Evolutionary conservation across 2,113 vertebrate species (phyloP).

Genomic region (Clarias gariepinus): DNA sequence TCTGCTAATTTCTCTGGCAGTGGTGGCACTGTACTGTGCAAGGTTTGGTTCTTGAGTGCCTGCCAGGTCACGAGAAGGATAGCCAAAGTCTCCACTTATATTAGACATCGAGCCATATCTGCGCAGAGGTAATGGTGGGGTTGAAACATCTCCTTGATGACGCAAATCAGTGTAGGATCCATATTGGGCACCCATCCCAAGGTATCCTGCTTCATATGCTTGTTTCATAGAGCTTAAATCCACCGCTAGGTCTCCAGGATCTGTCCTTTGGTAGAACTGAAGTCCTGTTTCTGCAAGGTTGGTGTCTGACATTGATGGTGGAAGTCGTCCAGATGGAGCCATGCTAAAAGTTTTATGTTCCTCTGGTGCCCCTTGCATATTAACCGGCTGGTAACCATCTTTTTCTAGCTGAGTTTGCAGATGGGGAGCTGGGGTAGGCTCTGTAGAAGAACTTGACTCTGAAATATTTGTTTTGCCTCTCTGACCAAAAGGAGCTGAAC

Average conservation of each 20-base stretch:
- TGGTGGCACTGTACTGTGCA: slow-evolving; percentile 95
- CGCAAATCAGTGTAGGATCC: slow-evolving; percentile 94
- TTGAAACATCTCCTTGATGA: slow-evolving; percentile 81
- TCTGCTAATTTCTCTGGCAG: slow-evolving; percentile 92
- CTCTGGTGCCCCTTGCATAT: slow-evolving; percentile 70
- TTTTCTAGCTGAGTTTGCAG: slow-evolving; percentile 67
- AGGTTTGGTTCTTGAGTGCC: slow-evolving; percentile 89
- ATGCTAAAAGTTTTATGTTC: slow-evolving; percentile 80
- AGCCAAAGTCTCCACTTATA: slow-evolving; percentile 88
- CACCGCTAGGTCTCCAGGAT: slow-evolving; percentile 82
- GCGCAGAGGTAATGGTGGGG: slow-evolving; percentile 84
- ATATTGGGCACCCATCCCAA: slow-evolving; percentile 89
- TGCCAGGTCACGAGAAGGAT: slow-evolving; percentile 76
- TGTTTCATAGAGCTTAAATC: slow-evolving; percentile 91
- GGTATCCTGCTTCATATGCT: slow-evolving; percentile 83
- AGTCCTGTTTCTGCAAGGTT: slow-evolving; percentile 85
- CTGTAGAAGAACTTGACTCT: slow-evolving; percentile 71
- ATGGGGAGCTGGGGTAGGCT: slow-evolving; percentile 65
- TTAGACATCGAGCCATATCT: slow-evolving; percentile 95
- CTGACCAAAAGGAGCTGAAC: slow-evolving; percentile 84
- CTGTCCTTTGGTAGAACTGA: slow-evolving; percentile 78
- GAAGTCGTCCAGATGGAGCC: slow-evolving; percentile 78
- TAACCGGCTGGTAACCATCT: slow-evolving; percentile 69
- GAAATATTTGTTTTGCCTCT: slow-evolving; percentile 75
- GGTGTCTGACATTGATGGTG: slow-evolving; percentile 94